Evolutionary conservation across 2,113 vertebrate genomes (phyloP).

Genomic region (Lonchura striata): DNA sequence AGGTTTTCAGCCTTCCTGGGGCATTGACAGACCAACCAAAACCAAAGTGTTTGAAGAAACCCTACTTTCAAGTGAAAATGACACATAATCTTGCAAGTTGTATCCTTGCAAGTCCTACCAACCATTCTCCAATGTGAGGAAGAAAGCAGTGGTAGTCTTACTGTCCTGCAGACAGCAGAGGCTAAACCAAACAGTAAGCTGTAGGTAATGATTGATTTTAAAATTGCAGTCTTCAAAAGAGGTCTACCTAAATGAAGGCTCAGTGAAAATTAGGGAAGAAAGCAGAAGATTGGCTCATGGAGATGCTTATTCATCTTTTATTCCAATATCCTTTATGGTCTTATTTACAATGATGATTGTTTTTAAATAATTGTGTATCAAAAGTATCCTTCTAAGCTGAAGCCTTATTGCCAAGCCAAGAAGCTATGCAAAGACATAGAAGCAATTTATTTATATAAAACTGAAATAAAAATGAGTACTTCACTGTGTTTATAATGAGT

Average conservation of each 20-base stretch:
- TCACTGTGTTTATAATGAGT: background rate
- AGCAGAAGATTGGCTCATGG: background rate
- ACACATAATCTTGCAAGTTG: background rate
- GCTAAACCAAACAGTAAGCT: background rate
- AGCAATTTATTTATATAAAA: conserved; percentile 4
- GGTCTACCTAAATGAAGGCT: background rate
- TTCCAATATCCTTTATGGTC: background rate
- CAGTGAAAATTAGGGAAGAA: background rate
- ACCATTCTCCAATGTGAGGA: rapidly evolving
- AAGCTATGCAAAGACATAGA: background rate
- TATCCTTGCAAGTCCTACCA: background rate
- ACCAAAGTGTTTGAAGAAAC: background rate
- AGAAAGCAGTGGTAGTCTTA: background rate
- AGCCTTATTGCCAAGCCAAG: background rate
- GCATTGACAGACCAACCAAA: background rate
- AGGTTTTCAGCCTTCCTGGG: background rate
- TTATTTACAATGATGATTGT: background rate
- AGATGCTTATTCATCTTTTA: background rate
- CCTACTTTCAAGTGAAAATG: background rate
- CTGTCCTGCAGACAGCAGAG: background rate
- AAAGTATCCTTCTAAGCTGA: background rate
- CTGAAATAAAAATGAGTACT: background rate
- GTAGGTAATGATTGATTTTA: background rate
- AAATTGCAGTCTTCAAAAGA: background rate
- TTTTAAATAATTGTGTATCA: background rate